phyloP scores from a whole-genome alignment of 2,113 vertebrate species.

The mouse (Mus musculus) region GRCm39 chr5:131885501-131886000 shows the following conservation, averaged over 20 bases:
- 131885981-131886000: rapidly evolving
- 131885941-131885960: not conserved
- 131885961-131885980: not conserved
- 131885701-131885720: conserved; percentile 86
- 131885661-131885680: conserved; percentile 84
- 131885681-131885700: conserved; percentile 86
- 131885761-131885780: conserved; percentile 74
- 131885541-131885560: conserved; percentile 62
- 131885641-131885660: conserved; percentile 86
- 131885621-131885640: conserved; percentile 84
- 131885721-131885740: conserved; percentile 86
- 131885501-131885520: conserved; percentile 68
- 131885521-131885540: conserved; percentile 66
- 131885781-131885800: not conserved
- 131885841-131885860: not conserved
- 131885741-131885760: conserved; percentile 86
- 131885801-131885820: conserved; percentile 37
- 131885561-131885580: conserved; percentile 57
- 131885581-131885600: conserved; percentile 66
- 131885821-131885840: not conserved
- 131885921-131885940: not conserved
- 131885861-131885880: not conserved
- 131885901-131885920: not conserved
- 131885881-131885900: not conserved
- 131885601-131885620: conserved; percentile 79